phyloP scores from a whole-genome alignment of 2,888 invertebrate species.

The Folsomia candida region DNA sequence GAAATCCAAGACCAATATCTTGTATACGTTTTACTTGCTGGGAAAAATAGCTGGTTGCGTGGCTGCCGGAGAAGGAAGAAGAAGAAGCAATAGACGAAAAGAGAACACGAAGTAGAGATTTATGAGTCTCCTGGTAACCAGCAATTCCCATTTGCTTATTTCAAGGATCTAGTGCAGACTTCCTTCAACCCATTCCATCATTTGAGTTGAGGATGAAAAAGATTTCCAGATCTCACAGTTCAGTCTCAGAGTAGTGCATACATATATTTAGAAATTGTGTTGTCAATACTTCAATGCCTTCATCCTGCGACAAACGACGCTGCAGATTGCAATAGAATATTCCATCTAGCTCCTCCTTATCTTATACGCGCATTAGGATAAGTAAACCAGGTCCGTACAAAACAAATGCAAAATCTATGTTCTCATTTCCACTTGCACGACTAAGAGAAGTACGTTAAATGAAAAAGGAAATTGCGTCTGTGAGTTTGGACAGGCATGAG shows the following conservation, averaged over 20 bases:
- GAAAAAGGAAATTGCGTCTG: neutral
- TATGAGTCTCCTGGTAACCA: slow-evolving; percentile 27
- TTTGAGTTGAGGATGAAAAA: neutral
- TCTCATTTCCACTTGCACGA: neutral
- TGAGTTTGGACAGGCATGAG: neutral
- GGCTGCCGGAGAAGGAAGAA: neutral
- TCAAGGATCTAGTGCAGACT: neutral
- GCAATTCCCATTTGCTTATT: slow-evolving; percentile 27
- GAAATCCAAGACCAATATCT: neutral
- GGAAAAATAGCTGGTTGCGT: neutral
- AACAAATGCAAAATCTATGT: slow-evolving; percentile 20
- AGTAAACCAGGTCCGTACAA: neutral
- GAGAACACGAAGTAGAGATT: slow-evolving; percentile 20
- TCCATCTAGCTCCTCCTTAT: neutral
- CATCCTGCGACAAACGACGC: neutral
- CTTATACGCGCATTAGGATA: neutral
- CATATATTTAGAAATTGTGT: too few relatives aligned
- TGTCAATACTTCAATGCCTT: neutral
- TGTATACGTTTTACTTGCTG: neutral
- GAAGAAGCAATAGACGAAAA: slow-evolving; percentile 11
- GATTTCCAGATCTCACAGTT: neutral
- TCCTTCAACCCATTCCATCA: neutral
- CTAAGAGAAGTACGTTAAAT: neutral
- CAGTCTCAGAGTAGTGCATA: too few relatives aligned
- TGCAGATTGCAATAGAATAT: neutral